Evolutionary conservation across 2,113 vertebrate genomes (phyloP), one percentile per base, ranked within the genome.

Genomic region (Chloroceryle aenea): DNA sequence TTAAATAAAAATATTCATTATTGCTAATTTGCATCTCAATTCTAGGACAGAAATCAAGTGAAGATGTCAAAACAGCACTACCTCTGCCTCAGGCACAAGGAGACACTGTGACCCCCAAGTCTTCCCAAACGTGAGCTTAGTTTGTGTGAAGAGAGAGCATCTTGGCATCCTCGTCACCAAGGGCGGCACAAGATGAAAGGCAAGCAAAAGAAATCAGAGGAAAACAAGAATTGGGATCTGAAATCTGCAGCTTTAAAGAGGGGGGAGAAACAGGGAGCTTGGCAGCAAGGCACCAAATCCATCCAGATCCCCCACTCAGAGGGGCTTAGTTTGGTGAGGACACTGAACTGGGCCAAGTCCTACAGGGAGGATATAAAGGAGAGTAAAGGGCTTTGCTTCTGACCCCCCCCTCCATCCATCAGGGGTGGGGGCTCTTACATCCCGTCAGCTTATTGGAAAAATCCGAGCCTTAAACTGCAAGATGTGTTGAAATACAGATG

Each of bases 1-100:
- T 88, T 16, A 22, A 92, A 93, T 96, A 90, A 97, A 95, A 95
- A 96, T 81, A 96, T 71, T 93, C 90, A 92, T 93, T 96, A 91
- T 48, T 87, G 58, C 73, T 94, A 38, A 96, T 97, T 95, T 94
- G 80, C 88, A 95, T 95, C 47, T 87, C 69, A 83, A 12, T 87
- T 76, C 74, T n/a, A 80, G 69, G 50, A 71, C 3, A 26, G 88
- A 48, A 93, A 92, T 85, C 80, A 90, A 94, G 91, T n/a, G 80
- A 52, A 92, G 79, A 64, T 87, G 77, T 94, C 92, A 96, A 89
- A 96, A 75, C 58, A 85, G 40, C 5, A 48, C 47, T 84, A 25
- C 63, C 85, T 84, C 61, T 68, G 82, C 86, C 72, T 45, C 36
- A n/a, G 85, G 86, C 55, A 75, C 36, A 71, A 3, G 26, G 40